phyloP scores from a whole-genome alignment of 2,113 vertebrate genomes.

The Eptesicus fuscus region DNA sequence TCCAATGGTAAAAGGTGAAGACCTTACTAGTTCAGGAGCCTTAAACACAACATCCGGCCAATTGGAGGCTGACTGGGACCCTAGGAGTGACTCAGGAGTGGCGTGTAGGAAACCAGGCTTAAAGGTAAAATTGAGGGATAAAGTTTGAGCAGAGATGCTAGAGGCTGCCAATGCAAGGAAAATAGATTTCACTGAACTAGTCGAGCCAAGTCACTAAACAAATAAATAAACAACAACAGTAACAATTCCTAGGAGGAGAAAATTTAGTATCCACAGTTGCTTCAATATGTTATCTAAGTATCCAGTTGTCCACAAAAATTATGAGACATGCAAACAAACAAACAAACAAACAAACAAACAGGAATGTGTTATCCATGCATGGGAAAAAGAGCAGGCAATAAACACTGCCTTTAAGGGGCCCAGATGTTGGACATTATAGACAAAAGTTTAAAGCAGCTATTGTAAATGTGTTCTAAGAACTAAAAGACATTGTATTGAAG shows the following conservation, averaged over 20 bases:
- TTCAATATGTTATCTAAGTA: not conserved
- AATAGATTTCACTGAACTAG: not conserved
- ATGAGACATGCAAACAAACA: not conserved
- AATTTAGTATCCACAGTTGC: not conserved
- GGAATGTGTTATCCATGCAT: not conserved
- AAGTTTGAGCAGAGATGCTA: not conserved
- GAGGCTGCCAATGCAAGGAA: not conserved
- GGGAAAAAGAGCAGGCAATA: not conserved
- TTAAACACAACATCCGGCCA: not conserved
- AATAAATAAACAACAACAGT: not conserved
- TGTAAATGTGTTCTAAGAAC: not conserved
- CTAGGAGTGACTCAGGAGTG: not conserved
- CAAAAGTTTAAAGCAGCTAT: not conserved
- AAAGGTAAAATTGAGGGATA: not conserved
- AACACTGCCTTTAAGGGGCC: not conserved
- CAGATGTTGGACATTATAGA: not conserved
- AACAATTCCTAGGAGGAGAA: not conserved
- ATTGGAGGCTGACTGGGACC: not conserved
- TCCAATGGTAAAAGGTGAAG: not conserved
- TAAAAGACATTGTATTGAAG: not conserved
- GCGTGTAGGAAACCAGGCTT: not conserved
- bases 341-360: not conserved
- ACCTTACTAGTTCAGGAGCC: not conserved
- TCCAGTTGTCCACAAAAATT: not conserved
- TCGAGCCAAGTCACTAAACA: not conserved